Evolutionary conservation across 1,140 invertebrate species (phyloP).

Genomic region (Heliconius himera): DNA sequence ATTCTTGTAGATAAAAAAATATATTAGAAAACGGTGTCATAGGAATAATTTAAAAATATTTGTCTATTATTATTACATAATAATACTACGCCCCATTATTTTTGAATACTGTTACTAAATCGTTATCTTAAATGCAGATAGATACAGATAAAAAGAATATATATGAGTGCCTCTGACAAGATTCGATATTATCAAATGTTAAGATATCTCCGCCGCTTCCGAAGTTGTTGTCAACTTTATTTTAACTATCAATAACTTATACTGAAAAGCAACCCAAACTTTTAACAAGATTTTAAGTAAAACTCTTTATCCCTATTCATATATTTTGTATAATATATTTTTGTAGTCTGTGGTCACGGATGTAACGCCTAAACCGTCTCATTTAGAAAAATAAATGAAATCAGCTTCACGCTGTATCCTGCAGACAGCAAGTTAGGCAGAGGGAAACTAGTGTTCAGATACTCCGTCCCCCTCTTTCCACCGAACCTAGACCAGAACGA

Average conservation of each 20-base stretch:
- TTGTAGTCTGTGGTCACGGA: too few relatives aligned
- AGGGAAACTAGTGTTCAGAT: too few relatives aligned
- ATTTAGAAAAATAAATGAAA: too few relatives aligned
- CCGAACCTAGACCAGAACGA: too few relatives aligned
- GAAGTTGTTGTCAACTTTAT: neutral
- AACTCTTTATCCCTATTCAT: too few relatives aligned
- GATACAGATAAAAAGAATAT: slow-evolving; percentile 28
- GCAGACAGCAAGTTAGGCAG: too few relatives aligned
- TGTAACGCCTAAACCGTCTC: too few relatives aligned
- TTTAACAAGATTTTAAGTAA: too few relatives aligned
- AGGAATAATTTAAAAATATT: neutral
- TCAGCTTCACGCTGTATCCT: too few relatives aligned
- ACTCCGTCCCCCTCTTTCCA: too few relatives aligned
- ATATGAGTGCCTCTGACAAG: slow-evolving; percentile 22
- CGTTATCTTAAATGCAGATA: slow-evolving; percentile 13
- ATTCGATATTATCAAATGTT: slow-evolving; percentile 26
- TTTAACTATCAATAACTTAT: neutral
- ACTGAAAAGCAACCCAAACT: neutral
- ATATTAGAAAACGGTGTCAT: neutral
- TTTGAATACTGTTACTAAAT: slow-evolving; percentile 9
- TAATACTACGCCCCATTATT: neutral
- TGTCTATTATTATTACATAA: neutral
- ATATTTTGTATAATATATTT: too few relatives aligned
- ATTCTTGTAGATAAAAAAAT: too few relatives aligned
- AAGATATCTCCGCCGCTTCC: slow-evolving; percentile 20